Evolutionary conservation across 2,797 vertebrate genomes (phyloP), one percentile per base, ranked within the genome.

Genomic region (Takifugu rubripes): DNA sequence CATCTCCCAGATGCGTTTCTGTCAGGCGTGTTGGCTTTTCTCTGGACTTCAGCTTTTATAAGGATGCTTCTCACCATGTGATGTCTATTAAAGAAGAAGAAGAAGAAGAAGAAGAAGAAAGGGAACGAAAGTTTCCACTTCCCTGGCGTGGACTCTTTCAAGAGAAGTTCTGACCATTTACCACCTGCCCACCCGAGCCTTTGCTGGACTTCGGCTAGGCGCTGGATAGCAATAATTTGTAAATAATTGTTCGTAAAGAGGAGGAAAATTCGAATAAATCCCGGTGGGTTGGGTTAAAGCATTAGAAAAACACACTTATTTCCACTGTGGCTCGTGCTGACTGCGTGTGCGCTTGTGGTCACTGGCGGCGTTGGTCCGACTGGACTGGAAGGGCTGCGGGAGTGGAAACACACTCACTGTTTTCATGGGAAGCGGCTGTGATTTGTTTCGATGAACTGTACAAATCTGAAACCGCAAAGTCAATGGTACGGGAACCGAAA

Each of bases 371-470:
- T 70, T 9, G n/a, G 70, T 80, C 77, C 61, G 79, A 79, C 74
- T 43, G 59, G 49, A 31, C 47, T 82, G 78, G 83, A 85, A 64
- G 72, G 66, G 66, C 65, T 66, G 50, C 76, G 51, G 59, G 66
- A 83, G 83, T 87, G 83, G 87, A 87, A 87, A 87, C 80, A 82
- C 60, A 74, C 76, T 56, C 24, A 61, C 54, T 81, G 76, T 86
- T 84, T 84, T 75, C 64, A 64, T 50, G 75, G 79, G 82, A 78
- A 79, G 60, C 71, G 75, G 75, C 70, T 70, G 66, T 56, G 81
- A 73, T 80, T 71, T 79, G 72, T 78, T 77, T 84, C 52, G 21
- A 56, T 69, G 72, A 75, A 63, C 77, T 82, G 66, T 45, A 42
- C 62, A 82, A 73, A 79, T 71, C 66, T 65, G 54, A 52, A 64